Percentiles rank a stretch among this genome's conserved stretches.
These are phyloP conservation scores for Crenichthys baileyi DNA, from an alignment of 2,797 vertebrate species.

Conservation along the genomic window DNA sequence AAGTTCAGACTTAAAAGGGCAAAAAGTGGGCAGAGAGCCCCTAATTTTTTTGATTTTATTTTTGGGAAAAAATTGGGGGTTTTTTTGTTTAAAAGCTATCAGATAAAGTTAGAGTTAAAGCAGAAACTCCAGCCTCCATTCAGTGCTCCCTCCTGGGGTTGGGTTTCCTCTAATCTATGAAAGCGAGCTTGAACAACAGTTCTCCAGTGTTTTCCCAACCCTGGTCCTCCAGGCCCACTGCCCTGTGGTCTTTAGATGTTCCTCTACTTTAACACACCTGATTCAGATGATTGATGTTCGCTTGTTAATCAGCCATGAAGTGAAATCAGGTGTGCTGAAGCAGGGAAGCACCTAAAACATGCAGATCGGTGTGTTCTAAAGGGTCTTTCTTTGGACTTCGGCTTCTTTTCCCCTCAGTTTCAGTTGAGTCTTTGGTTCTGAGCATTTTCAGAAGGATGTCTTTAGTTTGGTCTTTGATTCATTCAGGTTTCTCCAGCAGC, in stretches of 20 bases:
- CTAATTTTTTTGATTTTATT: too few species aligned
- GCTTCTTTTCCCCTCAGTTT: not conserved
- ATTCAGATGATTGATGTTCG: too few species aligned
- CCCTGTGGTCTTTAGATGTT: too few species aligned
- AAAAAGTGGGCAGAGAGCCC: too few species aligned
- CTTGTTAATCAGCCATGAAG: too few species aligned
- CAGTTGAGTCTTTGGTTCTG: not conserved
- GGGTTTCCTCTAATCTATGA: not conserved
- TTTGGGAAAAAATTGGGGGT: too few species aligned
- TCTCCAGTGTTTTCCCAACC: not conserved
- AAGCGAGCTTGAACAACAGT: not conserved
- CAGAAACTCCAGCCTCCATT: not conserved
- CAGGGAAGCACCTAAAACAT: too few species aligned
- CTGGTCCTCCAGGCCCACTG: too few species aligned
- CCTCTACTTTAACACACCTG: too few species aligned
- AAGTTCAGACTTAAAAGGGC: not conserved
- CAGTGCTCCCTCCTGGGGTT: not conserved
- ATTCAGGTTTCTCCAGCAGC: not conserved
- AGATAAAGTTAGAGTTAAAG: not conserved
- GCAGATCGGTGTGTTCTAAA: too few species aligned
- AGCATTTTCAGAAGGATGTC: not conserved
- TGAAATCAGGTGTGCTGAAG: too few species aligned
- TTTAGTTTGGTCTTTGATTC: not conserved
- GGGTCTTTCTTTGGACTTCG: not conserved
- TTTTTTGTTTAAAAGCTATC: too few species aligned